Conservation (phyloP, 2,113 vertebrate species). For the Lates calcarifer region DNA sequence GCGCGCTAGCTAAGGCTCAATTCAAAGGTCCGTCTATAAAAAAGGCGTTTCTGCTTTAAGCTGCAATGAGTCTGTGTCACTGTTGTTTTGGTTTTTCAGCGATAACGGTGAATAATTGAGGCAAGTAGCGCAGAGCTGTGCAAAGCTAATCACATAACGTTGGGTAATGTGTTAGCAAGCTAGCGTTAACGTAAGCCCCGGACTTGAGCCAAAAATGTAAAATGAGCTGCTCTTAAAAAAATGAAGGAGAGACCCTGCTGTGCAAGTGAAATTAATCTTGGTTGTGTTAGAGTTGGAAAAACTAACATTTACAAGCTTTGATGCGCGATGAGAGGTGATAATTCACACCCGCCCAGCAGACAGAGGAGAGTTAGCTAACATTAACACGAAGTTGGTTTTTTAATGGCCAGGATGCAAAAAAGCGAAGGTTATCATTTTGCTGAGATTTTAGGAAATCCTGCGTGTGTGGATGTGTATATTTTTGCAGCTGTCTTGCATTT, state of each 20-base stretch:
- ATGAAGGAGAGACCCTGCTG: neutral
- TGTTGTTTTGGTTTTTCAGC: neutral
- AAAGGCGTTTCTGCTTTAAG: neutral
- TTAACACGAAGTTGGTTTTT: neutral
- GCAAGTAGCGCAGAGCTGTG: neutral
- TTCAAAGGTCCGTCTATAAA: neutral
- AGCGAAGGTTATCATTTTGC: neutral
- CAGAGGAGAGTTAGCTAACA: neutral
- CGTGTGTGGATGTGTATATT: neutral
- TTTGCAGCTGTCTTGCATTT: neutral
- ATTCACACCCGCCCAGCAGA: neutral
- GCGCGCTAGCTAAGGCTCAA: conserved; percentile 37
- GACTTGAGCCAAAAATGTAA: conserved; percentile 38
- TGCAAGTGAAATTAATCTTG: neutral
- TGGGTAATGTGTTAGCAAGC: conserved; percentile 54
- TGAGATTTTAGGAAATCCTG: neutral
- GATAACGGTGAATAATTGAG: neutral
- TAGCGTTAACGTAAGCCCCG: conserved; percentile 61
- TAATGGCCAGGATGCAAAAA: neutral
- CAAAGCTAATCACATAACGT: conserved; percentile 20
- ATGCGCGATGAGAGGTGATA: neutral
- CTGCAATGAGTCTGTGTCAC: neutral
- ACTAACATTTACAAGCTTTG: too few species aligned
- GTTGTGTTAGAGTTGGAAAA: neutral
- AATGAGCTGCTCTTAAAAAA: conserved; percentile 18